Base-by-base conservation (phyloP, 2,888 invertebrate species). In the Andrena dorsata region DNA sequence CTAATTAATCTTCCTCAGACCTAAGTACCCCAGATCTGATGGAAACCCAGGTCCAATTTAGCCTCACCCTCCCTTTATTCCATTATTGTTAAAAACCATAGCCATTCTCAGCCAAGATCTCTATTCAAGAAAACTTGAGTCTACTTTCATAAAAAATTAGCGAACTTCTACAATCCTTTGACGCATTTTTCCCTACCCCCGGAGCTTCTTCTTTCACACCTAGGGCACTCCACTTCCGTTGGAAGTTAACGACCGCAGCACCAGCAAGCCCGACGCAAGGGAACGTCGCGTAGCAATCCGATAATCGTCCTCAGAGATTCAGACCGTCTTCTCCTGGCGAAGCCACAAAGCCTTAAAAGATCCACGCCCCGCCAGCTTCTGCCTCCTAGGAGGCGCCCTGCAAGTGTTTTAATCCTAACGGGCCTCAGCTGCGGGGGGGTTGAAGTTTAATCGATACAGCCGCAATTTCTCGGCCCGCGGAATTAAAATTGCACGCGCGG, bases 391-490 rank as follows among this genome's bases (percentile, higher is more conserved):
- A 65, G 53, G 51, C 58, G 35, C 49, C 61, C 47, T 35, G 66
- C 35, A 66, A 82, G 64, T 75, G 75, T 66, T 60, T 71, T 82
- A 79, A 84, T 73, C 76, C 70, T 69, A 26, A 60, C 69, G 26
- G 23, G 53, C 13, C 73, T 73, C 72, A 60, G 66, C 72, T 53
- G 61, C 56, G 10, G 7, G 51, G n/a, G 32, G 32, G 51, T 35
- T 65, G 61, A 69, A 66, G 73, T 79, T 85, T 81, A 86, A 83
- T 86, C 85, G 81, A 85, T 80, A 80, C 16, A 49, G 32, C 73
- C 32, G 70, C 82, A 77, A 80, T 84, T 85, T 68, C 77, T 56
- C 74, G 26, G 58, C 30, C 30, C 16, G 35, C 7, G 53, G 51
- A 80, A 78, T 85, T 80, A 86, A 86, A 86, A 78, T 60, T 85